Base-by-base conservation (phyloP, 2,797 vertebrate species). In the Onychomys leucogaster region DNA sequence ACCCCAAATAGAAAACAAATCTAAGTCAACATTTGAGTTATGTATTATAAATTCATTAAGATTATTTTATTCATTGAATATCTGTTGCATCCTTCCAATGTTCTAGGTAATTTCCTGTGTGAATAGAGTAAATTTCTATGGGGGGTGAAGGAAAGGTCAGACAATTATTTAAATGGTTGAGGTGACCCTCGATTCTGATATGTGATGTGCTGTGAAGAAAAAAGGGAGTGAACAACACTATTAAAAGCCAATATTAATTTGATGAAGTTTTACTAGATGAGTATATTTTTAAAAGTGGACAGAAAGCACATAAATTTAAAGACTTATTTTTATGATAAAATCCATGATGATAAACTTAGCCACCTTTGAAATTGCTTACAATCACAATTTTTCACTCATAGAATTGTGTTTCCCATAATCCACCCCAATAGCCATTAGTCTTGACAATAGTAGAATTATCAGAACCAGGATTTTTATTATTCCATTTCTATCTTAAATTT, bases 1-100 rank as follows among this genome's bases (percentile, higher is more conserved):
- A 95, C 55, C 97, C 92, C 73, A 96, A 94, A 78, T 76, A 93
- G 77, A 96, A 97, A 97, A 92, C 67, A 93, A 85, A 77, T 76
- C 52, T 92, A 84, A 92, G 87, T 97, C 91, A 95, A 77, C 27
- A 69, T 84, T 95, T 88, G 61, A 90, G 89, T 80, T 71, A 91
- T 32, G 69, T 83, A 93, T 69, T 97, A 97, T 92, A 46, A 88
- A 96, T n/a, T 27, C 37, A 84, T 69, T 19, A 87, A 76, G 29
- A 84, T 94, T 69, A 65, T 95, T 97, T 94, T 84, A 91, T 69
- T 91, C 85, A 91, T 52, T 46, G 84, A 96, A 76, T 93, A 83
- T 90, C 94, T 91, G 61, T 23, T 85, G 71, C 76, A 9, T n/a
- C 8, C 0, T 89, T 95, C 16, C 19, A 46, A 55, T 85, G 27